Conservation (phyloP, 2,888 invertebrate genomes). For the Epinotia ramella region DNA sequence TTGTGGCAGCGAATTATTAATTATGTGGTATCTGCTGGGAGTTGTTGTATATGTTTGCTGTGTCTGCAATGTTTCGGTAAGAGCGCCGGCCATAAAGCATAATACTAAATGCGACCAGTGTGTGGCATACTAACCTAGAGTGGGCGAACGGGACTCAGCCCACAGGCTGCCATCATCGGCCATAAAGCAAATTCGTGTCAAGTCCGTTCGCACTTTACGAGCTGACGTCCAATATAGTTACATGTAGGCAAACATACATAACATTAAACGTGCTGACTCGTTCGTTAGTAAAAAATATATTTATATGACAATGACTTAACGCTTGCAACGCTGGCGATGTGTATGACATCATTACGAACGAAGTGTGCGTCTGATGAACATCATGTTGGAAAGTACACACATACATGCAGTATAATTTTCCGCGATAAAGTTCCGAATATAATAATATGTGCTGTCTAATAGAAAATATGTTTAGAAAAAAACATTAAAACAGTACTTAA, state of each 20-base stretch:
- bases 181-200: slow-evolving; percentile 63
- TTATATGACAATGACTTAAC: neutral
- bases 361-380: neutral
- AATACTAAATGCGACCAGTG: slow-evolving; percentile 31
- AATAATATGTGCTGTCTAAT: no score
- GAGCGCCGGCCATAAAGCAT: slow-evolving; percentile 19
- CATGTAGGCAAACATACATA: slow-evolving; percentile 5
- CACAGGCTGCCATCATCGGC: slow-evolving; percentile 55
- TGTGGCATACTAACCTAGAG: slow-evolving; percentile 48
- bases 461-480: neutral
- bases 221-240: slow-evolving; percentile 22
- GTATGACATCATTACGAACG: neutral
- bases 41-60: neutral
- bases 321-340: neutral
- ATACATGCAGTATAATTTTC: no score
- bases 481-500: neutral
- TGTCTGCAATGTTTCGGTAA: slow-evolving; percentile 5
- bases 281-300: neutral
- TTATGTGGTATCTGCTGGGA: no score
- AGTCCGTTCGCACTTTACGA: slow-evolving; percentile 49
- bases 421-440: no score
- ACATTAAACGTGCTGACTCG: neutral
- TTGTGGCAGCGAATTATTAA: no score
- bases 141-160: slow-evolving; percentile 56
- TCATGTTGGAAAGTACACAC: neutral